These are phyloP conservation scores for Brachyptera risi DNA, from an alignment of 2,888 invertebrate species.

Conservation along the genomic window DNA sequence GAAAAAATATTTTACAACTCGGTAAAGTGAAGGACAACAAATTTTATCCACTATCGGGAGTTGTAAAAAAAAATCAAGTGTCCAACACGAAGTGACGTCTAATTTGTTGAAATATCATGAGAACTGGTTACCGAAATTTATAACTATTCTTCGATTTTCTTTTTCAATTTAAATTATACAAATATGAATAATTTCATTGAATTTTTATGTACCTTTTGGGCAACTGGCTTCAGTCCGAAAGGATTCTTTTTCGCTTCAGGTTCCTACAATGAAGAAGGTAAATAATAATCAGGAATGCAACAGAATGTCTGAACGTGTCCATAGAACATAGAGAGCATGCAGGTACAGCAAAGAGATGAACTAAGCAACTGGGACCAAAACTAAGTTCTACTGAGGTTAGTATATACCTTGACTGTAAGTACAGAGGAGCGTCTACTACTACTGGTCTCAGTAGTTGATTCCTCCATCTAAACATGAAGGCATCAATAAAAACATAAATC, in stretches of 20 bases:
- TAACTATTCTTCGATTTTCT: no score
- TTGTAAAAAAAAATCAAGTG: no score
- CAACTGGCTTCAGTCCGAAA: slow-evolving; percentile 5
- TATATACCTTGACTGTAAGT: slow-evolving; percentile 6
- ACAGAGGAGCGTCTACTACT: neutral
- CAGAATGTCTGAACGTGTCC: neutral
- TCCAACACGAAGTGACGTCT: no score
- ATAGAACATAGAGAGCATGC: neutral
- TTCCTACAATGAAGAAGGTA: slow-evolving; percentile 5
- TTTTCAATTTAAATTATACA: no score
- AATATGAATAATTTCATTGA: no score
- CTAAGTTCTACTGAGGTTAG: no score
- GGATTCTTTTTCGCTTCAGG: slow-evolving; percentile 12
- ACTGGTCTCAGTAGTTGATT: neutral
- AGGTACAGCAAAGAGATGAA: neutral
- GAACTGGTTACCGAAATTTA: no score
- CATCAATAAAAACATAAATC: no score
- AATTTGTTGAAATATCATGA: no score
- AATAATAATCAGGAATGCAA: neutral
- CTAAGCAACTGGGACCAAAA: no score
- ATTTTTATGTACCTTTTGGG: slow-evolving; percentile 8
- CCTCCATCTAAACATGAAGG: slow-evolving; percentile 15
- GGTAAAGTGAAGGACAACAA: no score
- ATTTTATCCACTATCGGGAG: no score
- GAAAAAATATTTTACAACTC: neutral